phyloP scores from a whole-genome alignment of 2,888 invertebrate genomes.

The Drosophila testacea region DNA sequence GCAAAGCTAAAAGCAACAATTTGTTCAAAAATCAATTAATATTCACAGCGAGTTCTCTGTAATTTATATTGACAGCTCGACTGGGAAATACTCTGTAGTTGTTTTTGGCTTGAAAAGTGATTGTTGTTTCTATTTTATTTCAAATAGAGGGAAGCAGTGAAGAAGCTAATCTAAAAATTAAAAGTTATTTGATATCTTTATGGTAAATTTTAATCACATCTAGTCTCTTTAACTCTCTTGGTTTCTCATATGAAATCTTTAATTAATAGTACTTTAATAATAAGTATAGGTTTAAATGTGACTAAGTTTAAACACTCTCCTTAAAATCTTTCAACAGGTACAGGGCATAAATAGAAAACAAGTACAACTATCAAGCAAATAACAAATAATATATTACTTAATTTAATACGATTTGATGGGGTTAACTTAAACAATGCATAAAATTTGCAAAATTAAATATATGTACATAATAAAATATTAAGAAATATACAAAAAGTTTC shows the following conservation, averaged over 20 bases:
- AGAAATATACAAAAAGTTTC: neutral
- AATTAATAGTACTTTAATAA: too few relatives aligned
- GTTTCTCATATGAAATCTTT: too few relatives aligned
- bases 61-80: neutral
- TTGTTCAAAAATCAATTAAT: conserved; percentile 9
- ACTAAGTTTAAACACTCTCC: too few relatives aligned
- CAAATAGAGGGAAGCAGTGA: too few relatives aligned
- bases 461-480: neutral
- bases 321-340: too few relatives aligned
- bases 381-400: neutral
- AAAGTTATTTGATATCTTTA: neutral
- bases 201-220: neutral
- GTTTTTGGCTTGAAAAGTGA: neutral
- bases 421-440: neutral
- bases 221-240: too few relatives aligned
- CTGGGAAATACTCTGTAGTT: neutral
- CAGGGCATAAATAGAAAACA: neutral
- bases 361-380: neutral
- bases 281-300: too few relatives aligned
- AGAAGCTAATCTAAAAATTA: too few relatives aligned
- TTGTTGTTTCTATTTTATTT: too few relatives aligned
- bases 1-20: conserved; percentile 18
- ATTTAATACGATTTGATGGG: neutral
- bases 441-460: neutral
- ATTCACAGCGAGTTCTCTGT: conserved; percentile 1